These are phyloP conservation scores for Felis catus DNA, from an alignment of 2,113 vertebrate genomes.

Conservation along the genomic window F.catus_Fca126_mat1.0 CM031419.1:114191501-114192000, in stretches of 20 bases:
- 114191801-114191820: too few species aligned
- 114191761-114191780: rapidly evolving
- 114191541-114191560: not conserved
- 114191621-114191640: not conserved
- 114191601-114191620: not conserved
- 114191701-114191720: rapidly evolving
- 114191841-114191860: not conserved
- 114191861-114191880: not conserved
- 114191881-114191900: not conserved
- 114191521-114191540: not conserved
- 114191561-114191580: not conserved
- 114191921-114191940: not conserved
- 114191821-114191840: rapidly evolving
- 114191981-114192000: rapidly evolving
- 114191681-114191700: not conserved
- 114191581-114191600: rapidly evolving
- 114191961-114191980: not conserved
- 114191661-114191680: not conserved
- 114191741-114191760: not conserved
- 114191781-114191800: rapidly evolving
- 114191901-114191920: not conserved
- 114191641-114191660: not conserved
- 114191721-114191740: rapidly evolving
- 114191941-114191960: not conserved
- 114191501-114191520: conserved; percentile 25